Evolutionary conservation across 2,113 vertebrate genomes (phyloP).

Genomic region (Alaudala cheleensis): DNA sequence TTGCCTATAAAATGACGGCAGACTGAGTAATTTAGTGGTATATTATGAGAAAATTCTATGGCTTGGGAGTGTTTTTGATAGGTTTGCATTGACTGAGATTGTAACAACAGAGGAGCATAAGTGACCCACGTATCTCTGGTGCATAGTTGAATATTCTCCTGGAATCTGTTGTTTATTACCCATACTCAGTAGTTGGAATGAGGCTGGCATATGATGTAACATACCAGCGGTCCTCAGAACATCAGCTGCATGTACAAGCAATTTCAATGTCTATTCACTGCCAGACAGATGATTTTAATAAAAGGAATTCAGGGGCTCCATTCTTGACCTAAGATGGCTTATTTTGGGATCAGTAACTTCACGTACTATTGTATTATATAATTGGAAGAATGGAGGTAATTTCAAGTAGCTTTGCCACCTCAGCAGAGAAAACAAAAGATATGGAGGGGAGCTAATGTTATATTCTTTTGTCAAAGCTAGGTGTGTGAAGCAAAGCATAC

Average conservation of each 20-base stretch:
- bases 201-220: neutral
- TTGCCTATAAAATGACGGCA: neutral
- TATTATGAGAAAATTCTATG: neutral
- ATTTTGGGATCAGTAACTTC: neutral
- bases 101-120: neutral
- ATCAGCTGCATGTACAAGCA: neutral
- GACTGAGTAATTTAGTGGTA: neutral
- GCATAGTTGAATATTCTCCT: neutral
- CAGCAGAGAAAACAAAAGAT: neutral
- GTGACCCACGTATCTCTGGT: neutral
- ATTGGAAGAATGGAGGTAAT: neutral
- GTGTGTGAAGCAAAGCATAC: neutral
- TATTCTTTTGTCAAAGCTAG: neutral
- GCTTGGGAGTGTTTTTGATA: neutral
- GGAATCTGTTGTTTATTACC: neutral
- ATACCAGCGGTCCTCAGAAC: neutral
- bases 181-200: neutral
- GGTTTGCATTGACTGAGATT: neutral
- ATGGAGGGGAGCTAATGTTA: neutral
- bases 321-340: neutral
- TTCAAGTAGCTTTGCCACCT: neutral
- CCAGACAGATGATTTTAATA: neutral
- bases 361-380: neutral
- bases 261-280: neutral
- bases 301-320: neutral